A percentile compares a stretch with the other conserved stretches of the same genome.
Evolutionary conservation across 2,797 vertebrate species (phyloP).

Genomic region (Chaetophractus vellerosus): DNA sequence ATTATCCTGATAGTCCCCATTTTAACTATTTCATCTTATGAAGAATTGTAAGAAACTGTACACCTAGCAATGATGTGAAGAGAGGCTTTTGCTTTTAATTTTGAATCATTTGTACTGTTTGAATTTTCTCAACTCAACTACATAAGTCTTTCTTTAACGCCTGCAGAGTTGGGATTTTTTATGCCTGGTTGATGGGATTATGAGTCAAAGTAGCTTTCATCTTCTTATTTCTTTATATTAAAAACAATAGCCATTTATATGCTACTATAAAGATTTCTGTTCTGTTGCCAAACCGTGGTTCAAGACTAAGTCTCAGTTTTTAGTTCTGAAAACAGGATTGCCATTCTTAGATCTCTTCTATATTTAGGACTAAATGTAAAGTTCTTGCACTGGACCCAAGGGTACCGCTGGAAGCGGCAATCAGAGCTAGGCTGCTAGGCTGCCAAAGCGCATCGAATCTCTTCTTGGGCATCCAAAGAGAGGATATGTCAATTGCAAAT

Average conservation of each 20-base stretch:
- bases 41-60: background rate
- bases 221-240: background rate
- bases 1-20: background rate
- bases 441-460: background rate
- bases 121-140: background rate
- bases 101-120: background rate
- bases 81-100: background rate
- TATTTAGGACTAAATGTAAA: background rate
- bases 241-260: slow-evolving; percentile 27
- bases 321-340: background rate
- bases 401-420: background rate
- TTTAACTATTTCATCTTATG: background rate
- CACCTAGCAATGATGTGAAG: background rate
- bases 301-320: background rate
- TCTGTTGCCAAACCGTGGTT: background rate
- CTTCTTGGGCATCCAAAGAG: background rate
- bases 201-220: background rate
- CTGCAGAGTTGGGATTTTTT: background rate
- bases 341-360: background rate
- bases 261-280: background rate
- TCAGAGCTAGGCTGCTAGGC: background rate
- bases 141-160: background rate
- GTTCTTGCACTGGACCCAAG: background rate
- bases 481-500: background rate
- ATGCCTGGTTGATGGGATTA: background rate